Evolutionary conservation across 2,113 vertebrate genomes (phyloP).

Genomic region (Proteles cristata): DNA sequence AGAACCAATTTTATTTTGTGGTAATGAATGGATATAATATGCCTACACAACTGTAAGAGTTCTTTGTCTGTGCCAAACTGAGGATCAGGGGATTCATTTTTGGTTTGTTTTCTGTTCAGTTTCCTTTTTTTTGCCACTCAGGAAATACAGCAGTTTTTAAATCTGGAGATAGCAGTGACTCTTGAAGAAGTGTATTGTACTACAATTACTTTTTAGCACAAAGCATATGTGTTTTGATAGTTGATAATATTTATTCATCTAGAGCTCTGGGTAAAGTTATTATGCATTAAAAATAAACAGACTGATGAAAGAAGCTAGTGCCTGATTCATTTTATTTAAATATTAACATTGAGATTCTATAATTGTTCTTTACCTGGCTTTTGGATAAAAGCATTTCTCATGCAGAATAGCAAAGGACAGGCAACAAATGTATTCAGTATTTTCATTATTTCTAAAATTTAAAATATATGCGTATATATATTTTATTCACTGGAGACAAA

Average conservation of each 20-base stretch:
- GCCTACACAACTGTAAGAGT: slow-evolving; percentile 51
- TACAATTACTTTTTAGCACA: slow-evolving; percentile 61
- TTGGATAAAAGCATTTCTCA: slow-evolving; percentile 30
- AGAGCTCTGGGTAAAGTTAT: slow-evolving; percentile 32
- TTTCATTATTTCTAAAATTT: slow-evolving; percentile 7
- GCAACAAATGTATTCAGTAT: background rate
- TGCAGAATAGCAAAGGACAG: background rate
- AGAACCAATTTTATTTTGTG: slow-evolving; percentile 75
- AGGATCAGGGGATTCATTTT: slow-evolving; percentile 58
- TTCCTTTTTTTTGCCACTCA: slow-evolving; percentile 35
- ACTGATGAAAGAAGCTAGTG: slow-evolving; percentile 28
- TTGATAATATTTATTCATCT: slow-evolving; percentile 59
- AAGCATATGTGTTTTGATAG: slow-evolving; percentile 57
- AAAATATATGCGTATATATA: background rate
- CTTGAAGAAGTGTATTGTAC: slow-evolving; percentile 63
- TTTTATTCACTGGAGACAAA: background rate
- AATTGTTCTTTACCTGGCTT: slow-evolving; percentile 2
- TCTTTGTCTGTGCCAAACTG: slow-evolving; percentile 69
- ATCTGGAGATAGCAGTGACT: slow-evolving; percentile 59
- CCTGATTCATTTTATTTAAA: slow-evolving; percentile 29
- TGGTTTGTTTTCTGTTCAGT: background rate
- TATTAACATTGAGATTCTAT: slow-evolving; percentile 29
- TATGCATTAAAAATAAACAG: slow-evolving; percentile 55
- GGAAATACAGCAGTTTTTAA: slow-evolving; percentile 71
- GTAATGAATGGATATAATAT: slow-evolving; percentile 74